These are phyloP conservation scores for Physeter macrocephalus DNA, from an alignment of 2,113 vertebrate genomes.

Conservation along the genomic window DNA sequence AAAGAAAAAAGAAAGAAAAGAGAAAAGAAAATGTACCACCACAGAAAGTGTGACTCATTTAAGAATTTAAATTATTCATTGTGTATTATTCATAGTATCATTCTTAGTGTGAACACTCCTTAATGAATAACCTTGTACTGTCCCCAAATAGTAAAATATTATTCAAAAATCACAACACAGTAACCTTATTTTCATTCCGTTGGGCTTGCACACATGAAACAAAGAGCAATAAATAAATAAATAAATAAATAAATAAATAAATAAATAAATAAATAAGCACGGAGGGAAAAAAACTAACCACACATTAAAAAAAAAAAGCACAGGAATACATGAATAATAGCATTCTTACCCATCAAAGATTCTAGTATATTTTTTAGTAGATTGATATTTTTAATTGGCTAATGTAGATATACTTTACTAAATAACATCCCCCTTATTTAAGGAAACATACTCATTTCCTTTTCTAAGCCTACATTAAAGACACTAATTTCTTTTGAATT, in stretches of 20 bases:
- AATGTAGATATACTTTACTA: neutral
- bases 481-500: neutral
- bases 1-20: neutral
- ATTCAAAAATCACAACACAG: neutral
- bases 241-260: neutral
- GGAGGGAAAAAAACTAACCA: neutral
- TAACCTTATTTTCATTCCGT: neutral
- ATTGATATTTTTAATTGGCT: neutral
- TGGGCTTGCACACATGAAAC: neutral
- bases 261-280: no score
- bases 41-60: conserved; percentile 40
- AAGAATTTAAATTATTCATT: conserved; percentile 7
- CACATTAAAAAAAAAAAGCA: neutral
- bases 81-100: neutral
- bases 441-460: neutral
- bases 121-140: neutral
- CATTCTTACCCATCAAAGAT: neutral
- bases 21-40: neutral
- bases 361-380: neutral
- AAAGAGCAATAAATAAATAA: neutral
- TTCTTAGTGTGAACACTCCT: neutral
- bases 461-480: neutral
- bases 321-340: neutral
- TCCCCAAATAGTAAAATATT: conserved; percentile 19
- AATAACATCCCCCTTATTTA: neutral